Evolutionary conservation across 2,888 invertebrate species (phyloP).

Genomic region (Nephrotoma flavescens): DNA sequence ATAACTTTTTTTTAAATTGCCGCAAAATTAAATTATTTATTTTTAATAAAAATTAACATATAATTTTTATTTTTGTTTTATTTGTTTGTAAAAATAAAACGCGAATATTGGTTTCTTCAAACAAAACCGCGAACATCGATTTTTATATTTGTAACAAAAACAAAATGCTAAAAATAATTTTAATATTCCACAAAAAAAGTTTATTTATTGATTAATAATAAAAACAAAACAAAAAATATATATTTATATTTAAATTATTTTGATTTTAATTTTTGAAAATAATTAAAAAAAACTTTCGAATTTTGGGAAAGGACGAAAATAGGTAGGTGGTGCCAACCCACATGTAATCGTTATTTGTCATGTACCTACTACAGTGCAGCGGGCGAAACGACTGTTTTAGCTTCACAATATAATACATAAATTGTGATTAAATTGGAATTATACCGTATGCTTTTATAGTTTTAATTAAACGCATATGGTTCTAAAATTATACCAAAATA

Average conservation of each 20-base stretch:
- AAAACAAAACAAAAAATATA: neutral
- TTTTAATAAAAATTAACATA: neutral
- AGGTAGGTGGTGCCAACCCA: neutral
- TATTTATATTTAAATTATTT: neutral
- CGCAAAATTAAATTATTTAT: neutral
- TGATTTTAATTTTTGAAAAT: neutral
- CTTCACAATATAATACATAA: neutral
- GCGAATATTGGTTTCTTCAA: conserved; percentile 3
- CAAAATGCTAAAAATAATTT: neutral
- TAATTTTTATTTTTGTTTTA: neutral
- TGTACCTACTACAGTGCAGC: neutral
- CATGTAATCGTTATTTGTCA: neutral
- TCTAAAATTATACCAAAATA: neutral
- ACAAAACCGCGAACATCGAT: conserved; percentile 3
- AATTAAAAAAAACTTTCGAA: neutral
- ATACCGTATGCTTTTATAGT: neutral
- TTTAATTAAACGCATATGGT: neutral
- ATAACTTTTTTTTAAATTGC: neutral
- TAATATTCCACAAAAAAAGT: neutral
- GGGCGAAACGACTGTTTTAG: neutral
- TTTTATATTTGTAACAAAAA: neutral
- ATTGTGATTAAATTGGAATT: neutral
- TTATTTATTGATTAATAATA: conserved; percentile 2
- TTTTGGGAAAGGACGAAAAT: neutral
- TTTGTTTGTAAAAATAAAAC: neutral